A percentile compares a stretch with the other conserved stretches of the same genome.
Evolutionary conservation across 1,140 invertebrate genomes (phyloP).

Genomic region (silkworm (Bombyx mori)): DNA sequence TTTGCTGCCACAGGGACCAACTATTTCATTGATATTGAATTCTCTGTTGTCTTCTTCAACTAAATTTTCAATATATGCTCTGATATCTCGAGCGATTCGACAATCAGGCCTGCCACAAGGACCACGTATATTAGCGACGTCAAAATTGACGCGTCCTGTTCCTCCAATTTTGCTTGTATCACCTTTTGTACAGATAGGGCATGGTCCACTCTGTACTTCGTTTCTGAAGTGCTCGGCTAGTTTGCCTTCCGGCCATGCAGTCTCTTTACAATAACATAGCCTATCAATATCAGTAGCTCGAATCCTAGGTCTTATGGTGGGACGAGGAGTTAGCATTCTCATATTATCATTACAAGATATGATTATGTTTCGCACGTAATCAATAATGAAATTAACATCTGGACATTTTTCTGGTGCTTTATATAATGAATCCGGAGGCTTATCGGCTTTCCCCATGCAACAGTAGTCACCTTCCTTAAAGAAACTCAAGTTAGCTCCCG

Average conservation of each 20-base stretch:
- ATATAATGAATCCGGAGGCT: conserved; percentile 49
- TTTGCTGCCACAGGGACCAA: conserved; percentile 62
- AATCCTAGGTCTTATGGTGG: conserved; percentile 46
- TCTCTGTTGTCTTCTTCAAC: conserved; percentile 54
- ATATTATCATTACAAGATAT: conserved; percentile 64
- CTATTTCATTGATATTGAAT: conserved; percentile 45
- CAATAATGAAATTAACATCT: conserved; percentile 51
- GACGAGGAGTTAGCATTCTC: conserved; percentile 60
- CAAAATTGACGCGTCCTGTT: conserved; percentile 31
- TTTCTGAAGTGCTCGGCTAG: conserved; percentile 46
- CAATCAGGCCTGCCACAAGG: conserved; percentile 59
- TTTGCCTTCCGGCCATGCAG: conserved; percentile 41
- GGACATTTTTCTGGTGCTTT: conserved; percentile 44
- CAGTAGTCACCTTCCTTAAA: conserved; percentile 54
- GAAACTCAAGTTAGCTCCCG: conserved; percentile 46
- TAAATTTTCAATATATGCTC: conserved; percentile 55
- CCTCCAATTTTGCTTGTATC: conserved; percentile 27
- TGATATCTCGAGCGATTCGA: conserved; percentile 51
- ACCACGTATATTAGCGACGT: conserved; percentile 57
- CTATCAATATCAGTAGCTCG: conserved; percentile 60
- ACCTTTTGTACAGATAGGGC: conserved; percentile 40
- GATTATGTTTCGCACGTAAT: conserved; percentile 58
- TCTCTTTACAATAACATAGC: conserved; percentile 55
- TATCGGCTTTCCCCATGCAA: conserved; percentile 51
- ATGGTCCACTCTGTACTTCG: conserved; percentile 38